Conservation (phyloP, 2,888 invertebrate species). For the Polymixis lichenea region DNA sequence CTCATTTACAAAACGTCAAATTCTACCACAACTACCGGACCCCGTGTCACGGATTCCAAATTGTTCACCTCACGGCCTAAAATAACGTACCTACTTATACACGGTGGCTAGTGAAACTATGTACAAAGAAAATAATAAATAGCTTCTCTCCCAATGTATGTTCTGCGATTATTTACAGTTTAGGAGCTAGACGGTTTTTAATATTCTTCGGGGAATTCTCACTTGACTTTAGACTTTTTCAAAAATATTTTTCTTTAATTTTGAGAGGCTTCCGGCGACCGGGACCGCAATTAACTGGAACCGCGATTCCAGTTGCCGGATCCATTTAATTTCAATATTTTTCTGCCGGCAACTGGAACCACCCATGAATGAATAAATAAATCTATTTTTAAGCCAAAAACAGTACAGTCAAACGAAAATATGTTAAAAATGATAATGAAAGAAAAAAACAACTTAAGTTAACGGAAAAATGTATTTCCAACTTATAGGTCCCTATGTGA, state of each 20-base stretch:
- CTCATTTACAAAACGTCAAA: constrained; percentile 1
- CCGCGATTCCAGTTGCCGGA: too few relatives aligned
- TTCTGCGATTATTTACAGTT: not conserved
- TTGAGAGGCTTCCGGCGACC: too few relatives aligned
- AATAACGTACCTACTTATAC: not conserved
- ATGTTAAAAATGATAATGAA: too few relatives aligned
- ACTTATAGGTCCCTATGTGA: not conserved
- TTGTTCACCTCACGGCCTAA: not conserved
- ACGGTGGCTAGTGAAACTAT: not conserved
- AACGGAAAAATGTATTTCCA: not conserved
- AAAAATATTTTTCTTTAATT: too few relatives aligned
- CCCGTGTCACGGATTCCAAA: not conserved
- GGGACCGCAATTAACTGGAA: too few relatives aligned
- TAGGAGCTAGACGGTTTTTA: not conserved
- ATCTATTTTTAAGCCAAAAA: too few relatives aligned
- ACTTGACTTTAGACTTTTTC: not conserved
- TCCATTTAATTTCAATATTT: not conserved
- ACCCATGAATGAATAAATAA: too few relatives aligned
- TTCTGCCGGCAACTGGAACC: too few relatives aligned
- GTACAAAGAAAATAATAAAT: not conserved
- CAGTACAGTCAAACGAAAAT: too few relatives aligned
- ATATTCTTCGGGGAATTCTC: not conserved
- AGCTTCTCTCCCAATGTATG: not conserved
- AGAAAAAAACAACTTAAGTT: not conserved
- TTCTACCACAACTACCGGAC: not conserved